Evolutionary conservation across 2,797 vertebrate genomes (phyloP).

Genomic region (Nyctibius grandis): DNA sequence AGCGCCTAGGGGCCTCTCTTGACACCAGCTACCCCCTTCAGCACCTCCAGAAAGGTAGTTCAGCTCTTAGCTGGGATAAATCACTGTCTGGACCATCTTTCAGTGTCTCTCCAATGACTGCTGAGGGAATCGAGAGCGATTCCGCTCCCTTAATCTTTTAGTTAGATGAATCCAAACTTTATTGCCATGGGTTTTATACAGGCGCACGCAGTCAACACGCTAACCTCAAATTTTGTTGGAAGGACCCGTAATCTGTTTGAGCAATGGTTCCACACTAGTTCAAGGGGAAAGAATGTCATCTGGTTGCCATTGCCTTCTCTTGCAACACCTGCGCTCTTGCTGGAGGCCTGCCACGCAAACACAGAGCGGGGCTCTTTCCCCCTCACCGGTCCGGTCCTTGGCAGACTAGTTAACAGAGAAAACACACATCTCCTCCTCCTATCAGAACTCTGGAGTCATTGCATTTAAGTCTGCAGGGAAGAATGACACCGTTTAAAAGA

Average conservation of each 20-base stretch:
- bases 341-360: slow-evolving; percentile 1
- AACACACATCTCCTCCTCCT: slow-evolving; percentile 24
- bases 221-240: background rate
- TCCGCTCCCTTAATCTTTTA: background rate
- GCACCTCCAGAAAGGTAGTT: background rate
- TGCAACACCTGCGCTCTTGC: background rate
- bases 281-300: slow-evolving; percentile 51
- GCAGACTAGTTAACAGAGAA: background rate
- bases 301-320: slow-evolving; percentile 47
- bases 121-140: background rate
- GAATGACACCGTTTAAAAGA: background rate
- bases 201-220: background rate
- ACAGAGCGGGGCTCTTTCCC: background rate
- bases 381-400: background rate
- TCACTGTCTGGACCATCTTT: background rate
- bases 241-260: background rate
- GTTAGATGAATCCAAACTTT: background rate
- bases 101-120: background rate
- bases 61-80: background rate
- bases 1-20: background rate
- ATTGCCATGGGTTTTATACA: background rate
- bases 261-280: background rate
- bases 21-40: background rate
- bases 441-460: background rate
- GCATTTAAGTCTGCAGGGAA: background rate